Evolutionary conservation across 2,113 vertebrate species (phyloP).

Genomic region (Bos javanicus): DNA sequence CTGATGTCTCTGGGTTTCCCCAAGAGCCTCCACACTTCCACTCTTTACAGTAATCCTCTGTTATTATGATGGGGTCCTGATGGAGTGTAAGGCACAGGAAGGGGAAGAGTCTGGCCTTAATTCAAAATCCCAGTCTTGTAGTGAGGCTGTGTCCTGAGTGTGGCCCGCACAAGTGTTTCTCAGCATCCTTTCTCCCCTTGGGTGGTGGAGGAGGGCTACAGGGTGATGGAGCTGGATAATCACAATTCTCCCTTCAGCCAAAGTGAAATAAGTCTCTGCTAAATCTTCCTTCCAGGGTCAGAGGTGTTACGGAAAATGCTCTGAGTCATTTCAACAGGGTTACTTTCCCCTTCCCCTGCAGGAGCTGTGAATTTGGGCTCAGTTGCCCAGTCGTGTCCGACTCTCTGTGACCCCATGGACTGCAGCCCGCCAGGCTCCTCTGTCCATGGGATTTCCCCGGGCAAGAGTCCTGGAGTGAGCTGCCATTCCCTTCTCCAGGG

Average conservation of each 20-base stretch:
- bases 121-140: too few species aligned
- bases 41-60: fast-evolving
- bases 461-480: neutral
- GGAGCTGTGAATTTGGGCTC: neutral
- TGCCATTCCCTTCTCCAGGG: neutral
- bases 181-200: fast-evolving
- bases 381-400: fast-evolving
- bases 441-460: neutral
- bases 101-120: fast-evolving
- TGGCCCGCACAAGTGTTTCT: neutral
- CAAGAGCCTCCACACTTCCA: neutral
- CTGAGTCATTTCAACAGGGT: neutral
- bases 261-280: neutral
- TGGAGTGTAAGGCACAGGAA: fast-evolving
- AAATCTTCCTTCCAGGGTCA: too few species aligned
- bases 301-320: fast-evolving
- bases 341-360: neutral
- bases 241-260: fast-evolving
- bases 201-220: neutral
- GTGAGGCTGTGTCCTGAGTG: neutral
- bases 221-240: fast-evolving
- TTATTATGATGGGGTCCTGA: fast-evolving
- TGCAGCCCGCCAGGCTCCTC: neutral
- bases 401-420: neutral
- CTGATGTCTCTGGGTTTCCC: neutral